phyloP scores from a whole-genome alignment of 2,888 invertebrate species.

The Sympetrum striolatum region DNA sequence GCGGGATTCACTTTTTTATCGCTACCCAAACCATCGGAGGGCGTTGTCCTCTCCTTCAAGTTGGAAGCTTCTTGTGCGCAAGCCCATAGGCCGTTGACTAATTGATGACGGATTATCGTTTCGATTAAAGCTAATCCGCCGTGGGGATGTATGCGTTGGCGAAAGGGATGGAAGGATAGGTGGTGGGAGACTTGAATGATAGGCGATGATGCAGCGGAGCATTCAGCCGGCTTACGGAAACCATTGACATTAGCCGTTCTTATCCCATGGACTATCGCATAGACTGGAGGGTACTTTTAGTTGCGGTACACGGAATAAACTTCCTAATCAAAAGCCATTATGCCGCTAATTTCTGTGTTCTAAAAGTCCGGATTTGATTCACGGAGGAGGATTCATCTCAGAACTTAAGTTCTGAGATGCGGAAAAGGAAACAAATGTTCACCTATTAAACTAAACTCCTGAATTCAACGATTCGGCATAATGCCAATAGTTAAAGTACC shows the following conservation, averaged over 20 bases:
- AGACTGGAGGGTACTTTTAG: too few relatives aligned
- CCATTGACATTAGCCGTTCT: not conserved
- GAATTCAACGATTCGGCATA: too few relatives aligned
- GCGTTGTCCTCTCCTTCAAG: not conserved
- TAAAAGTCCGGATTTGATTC: too few relatives aligned
- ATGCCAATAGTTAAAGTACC: too few relatives aligned
- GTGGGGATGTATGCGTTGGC: not conserved
- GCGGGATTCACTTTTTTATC: not conserved
- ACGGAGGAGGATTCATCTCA: too few relatives aligned
- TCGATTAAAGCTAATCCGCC: not conserved
- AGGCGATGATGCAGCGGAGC: not conserved
- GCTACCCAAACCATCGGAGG: too few relatives aligned
- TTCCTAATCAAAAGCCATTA: too few relatives aligned
- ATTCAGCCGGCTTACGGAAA: not conserved
- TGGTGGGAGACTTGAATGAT: not conserved
- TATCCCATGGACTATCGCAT: not conserved
- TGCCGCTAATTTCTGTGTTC: too few relatives aligned
- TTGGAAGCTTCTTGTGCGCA: not conserved
- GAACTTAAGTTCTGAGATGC: too few relatives aligned
- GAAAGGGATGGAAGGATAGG: not conserved
- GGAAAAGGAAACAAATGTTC: too few relatives aligned
- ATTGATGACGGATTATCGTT: not conserved
- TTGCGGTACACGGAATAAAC: too few relatives aligned
- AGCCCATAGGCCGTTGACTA: not conserved
- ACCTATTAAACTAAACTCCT: too few relatives aligned